Evolutionary conservation across 2,113 vertebrate species (phyloP).

Genomic region (Dermatemys mawii): DNA sequence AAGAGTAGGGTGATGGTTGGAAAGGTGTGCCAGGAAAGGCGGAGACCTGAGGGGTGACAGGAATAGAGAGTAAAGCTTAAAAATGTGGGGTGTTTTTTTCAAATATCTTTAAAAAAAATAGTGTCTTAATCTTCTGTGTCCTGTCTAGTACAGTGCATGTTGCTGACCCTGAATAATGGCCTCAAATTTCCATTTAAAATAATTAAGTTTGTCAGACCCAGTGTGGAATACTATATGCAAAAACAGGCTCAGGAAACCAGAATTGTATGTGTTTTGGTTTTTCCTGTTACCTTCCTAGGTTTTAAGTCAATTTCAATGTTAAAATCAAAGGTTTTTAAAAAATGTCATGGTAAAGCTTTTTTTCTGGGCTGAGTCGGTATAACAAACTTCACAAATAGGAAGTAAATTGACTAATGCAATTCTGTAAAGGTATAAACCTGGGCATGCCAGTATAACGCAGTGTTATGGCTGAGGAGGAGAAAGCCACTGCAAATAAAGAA

Average conservation of each 20-base stretch:
- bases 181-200: neutral
- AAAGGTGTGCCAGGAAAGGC: neutral
- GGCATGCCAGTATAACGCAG: accelerated
- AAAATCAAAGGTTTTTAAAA: constrained; percentile 22
- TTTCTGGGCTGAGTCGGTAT: neutral
- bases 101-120: neutral
- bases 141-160: neutral
- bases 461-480: neutral
- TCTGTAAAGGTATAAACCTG: neutral
- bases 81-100: neutral
- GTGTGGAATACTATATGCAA: neutral
- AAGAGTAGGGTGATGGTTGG: neutral
- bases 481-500: neutral
- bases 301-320: constrained; percentile 20
- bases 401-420: neutral
- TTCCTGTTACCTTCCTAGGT: neutral
- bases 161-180: neutral
- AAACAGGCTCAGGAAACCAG: neutral
- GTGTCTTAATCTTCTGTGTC: neutral
- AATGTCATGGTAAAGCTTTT: neutral
- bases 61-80: neutral
- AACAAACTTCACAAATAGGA: neutral
- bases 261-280: neutral
- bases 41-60: neutral
- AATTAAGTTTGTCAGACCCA: neutral